Evolutionary conservation across 2,113 vertebrate species (phyloP), one percentile per base, ranked within the genome.

Genomic region (Stegastes partitus): DNA sequence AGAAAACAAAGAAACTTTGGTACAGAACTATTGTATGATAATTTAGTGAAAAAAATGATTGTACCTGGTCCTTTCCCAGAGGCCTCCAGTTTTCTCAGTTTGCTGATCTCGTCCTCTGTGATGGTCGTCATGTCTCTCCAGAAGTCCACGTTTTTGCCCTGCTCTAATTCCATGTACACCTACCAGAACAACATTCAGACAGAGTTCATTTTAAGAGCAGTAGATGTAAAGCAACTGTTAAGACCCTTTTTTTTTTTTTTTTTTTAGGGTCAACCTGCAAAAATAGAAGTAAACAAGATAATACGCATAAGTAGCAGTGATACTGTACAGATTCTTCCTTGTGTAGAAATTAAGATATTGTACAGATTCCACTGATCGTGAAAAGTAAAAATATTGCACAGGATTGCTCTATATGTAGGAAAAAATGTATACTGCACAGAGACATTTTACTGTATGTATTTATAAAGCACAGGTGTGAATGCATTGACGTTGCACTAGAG

Each of bases 121-220:
- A 99, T 98, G 76, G 96, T 97, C 0, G 98, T 99, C 97, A 99
- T 99, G 90, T 99, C 98, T 59, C 97, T 95, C 98, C 98, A 99
- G 85, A 99, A 99, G 87, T 99, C 98, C 21, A 96, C 97, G 0
- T 99, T 99, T 87, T 99, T 99, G 11, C 97, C 98, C 79, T 99
- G 98, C 85, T 99, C 98, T 57, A 99, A 88, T 80, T 99, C 98
- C 97, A 99, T 99, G 88, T 99, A 99, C 16, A 99, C 97, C 98
- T 99, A 73, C 4, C 26, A 54, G 39, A 54, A 63, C 11, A 37
- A 51, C 55, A 72, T 3, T 19, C 54, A 26, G 44, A 21, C 64
- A 68, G 56, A 37, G 5, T 45, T 54, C 18, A 19, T 19, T 62
- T 76, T 0, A 53, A 47, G 3, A 26, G 12, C 2, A 62, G 39